Percentiles rank a stretch among this genome's conserved stretches.
Conservation (phyloP, 2,888 invertebrate species). For the Amphipoea lucens region DNA sequence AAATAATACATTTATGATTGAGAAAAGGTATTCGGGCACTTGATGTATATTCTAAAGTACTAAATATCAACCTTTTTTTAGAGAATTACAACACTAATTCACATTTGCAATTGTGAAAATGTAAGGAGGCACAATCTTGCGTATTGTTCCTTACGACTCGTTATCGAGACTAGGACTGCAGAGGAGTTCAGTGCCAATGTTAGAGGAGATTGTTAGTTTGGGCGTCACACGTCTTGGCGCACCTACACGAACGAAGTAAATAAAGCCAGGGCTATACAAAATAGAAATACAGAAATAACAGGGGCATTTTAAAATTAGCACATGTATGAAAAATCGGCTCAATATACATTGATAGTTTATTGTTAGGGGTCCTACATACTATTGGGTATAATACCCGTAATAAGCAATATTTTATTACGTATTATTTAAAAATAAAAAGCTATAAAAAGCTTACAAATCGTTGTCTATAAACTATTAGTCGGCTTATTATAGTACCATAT, state of each 20-base stretch:
- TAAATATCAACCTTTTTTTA: conserved; percentile 44
- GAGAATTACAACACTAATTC: conserved; percentile 35
- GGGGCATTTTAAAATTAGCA: conserved; percentile 75
- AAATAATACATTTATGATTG: conserved; percentile 39
- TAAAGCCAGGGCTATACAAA: conserved; percentile 85
- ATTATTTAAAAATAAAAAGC: background rate
- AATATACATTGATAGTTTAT: conserved; percentile 68
- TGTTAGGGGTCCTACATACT: conserved; percentile 7
- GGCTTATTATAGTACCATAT: conserved; percentile 64
- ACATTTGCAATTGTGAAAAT: conserved; percentile 15
- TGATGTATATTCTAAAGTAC: background rate
- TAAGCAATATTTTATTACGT: background rate
- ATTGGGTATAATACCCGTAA: background rate
- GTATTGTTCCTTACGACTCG: conserved; percentile 80
- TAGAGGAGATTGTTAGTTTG: conserved; percentile 82
- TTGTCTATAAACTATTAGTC: conserved; percentile 39
- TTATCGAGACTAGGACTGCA: conserved; percentile 87
- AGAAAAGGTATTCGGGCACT: conserved; percentile 18
- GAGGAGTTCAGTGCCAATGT: conserved; percentile 89
- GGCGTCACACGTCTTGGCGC: conserved; percentile 89
- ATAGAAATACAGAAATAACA: conserved; percentile 84
- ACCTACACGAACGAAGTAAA: conserved; percentile 83
- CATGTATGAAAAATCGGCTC: conserved; percentile 67
- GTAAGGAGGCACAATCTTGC: conserved; percentile 45
- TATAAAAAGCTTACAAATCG: conserved; percentile 22